Conservation (phyloP, 2,888 invertebrate species). For the Xylota segnis region DNA sequence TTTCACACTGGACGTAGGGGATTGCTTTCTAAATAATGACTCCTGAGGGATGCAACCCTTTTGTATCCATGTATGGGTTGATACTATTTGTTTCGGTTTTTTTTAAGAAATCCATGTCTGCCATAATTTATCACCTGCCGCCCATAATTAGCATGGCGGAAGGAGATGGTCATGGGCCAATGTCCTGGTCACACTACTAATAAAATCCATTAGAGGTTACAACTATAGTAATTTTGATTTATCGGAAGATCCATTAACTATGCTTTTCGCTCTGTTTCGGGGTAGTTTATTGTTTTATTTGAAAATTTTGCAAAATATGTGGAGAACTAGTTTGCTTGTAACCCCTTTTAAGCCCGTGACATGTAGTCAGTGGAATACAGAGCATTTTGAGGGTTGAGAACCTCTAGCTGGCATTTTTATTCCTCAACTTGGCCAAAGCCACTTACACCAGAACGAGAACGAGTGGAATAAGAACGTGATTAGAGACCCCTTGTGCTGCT, state of each 20-base stretch:
- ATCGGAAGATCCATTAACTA: conserved; percentile 27
- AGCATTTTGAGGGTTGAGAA: conserved; percentile 12
- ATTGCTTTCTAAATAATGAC: conserved; percentile 72
- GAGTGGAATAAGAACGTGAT: conserved; percentile 61
- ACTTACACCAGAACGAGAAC: conserved; percentile 39
- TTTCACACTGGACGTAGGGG: conserved; percentile 69
- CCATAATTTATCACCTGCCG: conserved; percentile 70
- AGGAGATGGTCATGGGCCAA: conserved; percentile 42
- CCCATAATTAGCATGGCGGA: conserved; percentile 57
- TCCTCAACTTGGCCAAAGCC: conserved; percentile 14
- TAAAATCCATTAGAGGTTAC: conserved; percentile 70
- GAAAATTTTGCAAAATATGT: not conserved
- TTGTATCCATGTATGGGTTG: conserved; percentile 56
- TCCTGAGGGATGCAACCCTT: conserved; percentile 73
- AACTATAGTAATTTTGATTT: conserved; percentile 65
- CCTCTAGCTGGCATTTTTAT: conserved; percentile 32
- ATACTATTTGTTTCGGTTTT: conserved; percentile 63
- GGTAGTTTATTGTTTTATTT: not conserved
- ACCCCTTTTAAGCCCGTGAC: not conserved
- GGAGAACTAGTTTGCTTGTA: not conserved
- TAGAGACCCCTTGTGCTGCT: conserved; percentile 74
- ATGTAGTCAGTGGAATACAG: not conserved
- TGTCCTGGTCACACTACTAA: conserved; percentile 48
- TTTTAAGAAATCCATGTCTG: conserved; percentile 61
- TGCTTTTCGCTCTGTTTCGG: not conserved